Conservation (phyloP, 64 coral and sea anemone genomes). For the Pocillopora damicornis region DNA sequence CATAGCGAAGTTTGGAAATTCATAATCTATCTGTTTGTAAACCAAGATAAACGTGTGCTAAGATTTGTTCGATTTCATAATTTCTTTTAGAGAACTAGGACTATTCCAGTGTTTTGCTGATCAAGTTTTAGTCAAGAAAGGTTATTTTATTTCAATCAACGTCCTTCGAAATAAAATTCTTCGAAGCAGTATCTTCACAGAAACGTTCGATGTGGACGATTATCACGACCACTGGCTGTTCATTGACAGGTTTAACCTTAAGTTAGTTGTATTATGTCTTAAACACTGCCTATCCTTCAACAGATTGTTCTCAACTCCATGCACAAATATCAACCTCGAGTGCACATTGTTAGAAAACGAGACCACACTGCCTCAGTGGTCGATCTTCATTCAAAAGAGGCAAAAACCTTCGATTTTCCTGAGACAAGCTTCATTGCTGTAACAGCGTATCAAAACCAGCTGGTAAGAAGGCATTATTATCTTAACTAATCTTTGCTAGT, state of each 20-base stretch:
- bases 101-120: neutral
- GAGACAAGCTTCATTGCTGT: constrained; percentile 94
- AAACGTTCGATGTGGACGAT: too few relatives aligned
- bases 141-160: too few relatives aligned
- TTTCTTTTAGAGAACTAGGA: neutral
- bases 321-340: constrained; percentile 95
- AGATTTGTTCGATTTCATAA: neutral
- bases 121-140: too few relatives aligned
- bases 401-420: constrained; percentile 79
- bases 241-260: too few relatives aligned
- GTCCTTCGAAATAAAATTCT: too few relatives aligned
- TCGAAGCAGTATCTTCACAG: too few relatives aligned
- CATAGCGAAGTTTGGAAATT: too few relatives aligned
- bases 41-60: neutral
- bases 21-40: neutral
- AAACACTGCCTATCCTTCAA: constrained; percentile 16
- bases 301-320: constrained; percentile 97
- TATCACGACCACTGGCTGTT: too few relatives aligned
- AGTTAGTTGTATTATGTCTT: neutral
- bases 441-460: constrained; percentile 96
- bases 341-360: constrained; percentile 84
- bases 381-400: constrained; percentile 92
- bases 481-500: too few relatives aligned
- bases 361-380: constrained; percentile 91
- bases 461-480: constrained; percentile 58